These are phyloP conservation scores for Sigmodon hispidus DNA, from an alignment of 2,113 vertebrate genomes.

Conservation along the genomic window DNA sequence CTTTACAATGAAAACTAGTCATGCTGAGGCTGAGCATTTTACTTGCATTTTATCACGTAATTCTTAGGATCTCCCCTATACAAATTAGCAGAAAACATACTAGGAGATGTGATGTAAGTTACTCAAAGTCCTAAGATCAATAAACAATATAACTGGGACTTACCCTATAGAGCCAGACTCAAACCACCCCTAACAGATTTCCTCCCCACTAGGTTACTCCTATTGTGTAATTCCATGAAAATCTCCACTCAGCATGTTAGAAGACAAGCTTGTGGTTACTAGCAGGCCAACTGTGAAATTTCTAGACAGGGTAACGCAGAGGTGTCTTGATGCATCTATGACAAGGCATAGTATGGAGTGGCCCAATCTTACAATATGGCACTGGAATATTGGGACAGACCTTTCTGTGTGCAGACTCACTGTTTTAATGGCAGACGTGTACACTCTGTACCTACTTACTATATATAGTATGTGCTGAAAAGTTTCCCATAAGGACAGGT, in stretches of 20 bases:
- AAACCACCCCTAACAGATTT: background rate
- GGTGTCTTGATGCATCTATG: background rate
- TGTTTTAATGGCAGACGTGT: background rate
- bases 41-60: background rate
- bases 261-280: background rate
- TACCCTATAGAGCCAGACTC: background rate
- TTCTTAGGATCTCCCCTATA: background rate
- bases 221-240: background rate
- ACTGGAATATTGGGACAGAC: background rate
- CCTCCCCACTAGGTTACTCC: background rate
- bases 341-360: background rate
- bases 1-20: background rate
- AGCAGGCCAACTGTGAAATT: background rate
- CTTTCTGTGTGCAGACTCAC: background rate
- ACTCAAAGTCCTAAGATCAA: background rate
- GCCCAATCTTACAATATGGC: background rate
- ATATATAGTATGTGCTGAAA: background rate
- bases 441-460: background rate
- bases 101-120: background rate
- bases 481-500: constrained; percentile 2
- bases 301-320: background rate
- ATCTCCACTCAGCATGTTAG: background rate
- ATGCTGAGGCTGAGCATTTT: background rate
- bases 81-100: background rate
- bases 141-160: background rate